phyloP scores from a whole-genome alignment of 2,113 vertebrate species.

The Hassar affinis region DNA sequence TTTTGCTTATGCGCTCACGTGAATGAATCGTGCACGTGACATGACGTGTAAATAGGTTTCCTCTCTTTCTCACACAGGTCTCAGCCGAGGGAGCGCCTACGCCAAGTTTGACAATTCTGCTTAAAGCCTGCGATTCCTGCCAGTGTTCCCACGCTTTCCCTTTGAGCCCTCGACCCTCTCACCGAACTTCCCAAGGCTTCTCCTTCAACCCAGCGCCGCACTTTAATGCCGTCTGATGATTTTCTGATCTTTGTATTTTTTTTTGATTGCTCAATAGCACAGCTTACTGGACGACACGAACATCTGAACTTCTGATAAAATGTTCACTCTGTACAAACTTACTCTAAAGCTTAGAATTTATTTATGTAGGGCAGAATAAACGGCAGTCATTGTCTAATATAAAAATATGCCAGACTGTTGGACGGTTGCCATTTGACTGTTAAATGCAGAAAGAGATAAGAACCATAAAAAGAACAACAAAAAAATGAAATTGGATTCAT shows the following conservation, averaged over 20 bases:
- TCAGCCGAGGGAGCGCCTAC: constrained; percentile 69
- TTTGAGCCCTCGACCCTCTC: neutral
- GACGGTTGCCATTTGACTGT: neutral
- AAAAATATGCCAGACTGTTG: neutral
- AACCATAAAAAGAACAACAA: constrained; percentile 6
- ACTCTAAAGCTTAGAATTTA: neutral
- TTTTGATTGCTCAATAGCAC: neutral
- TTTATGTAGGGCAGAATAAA: constrained; percentile 1
- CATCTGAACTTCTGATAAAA: neutral
- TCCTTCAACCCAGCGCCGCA: neutral
- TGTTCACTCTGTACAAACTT: neutral
- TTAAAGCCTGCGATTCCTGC: neutral
- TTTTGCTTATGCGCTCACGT: too few species aligned
- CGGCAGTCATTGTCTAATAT: neutral
- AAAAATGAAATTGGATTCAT: neutral
- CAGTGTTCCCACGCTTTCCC: too few species aligned
- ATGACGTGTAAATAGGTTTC: neutral
- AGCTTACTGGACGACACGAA: neutral
- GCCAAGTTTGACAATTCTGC: constrained; percentile 64
- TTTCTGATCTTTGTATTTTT: neutral
- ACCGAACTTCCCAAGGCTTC: neutral
- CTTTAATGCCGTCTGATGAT: neutral
- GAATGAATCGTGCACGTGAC: too few species aligned
- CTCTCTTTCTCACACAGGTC: constrained; percentile 62
- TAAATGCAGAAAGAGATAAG: too few species aligned